Percentiles rank a stretch among this genome's conserved stretches.
Evolutionary conservation across 2,797 vertebrate species (phyloP).

Genomic region (Threskiornis aethiopicus): DNA sequence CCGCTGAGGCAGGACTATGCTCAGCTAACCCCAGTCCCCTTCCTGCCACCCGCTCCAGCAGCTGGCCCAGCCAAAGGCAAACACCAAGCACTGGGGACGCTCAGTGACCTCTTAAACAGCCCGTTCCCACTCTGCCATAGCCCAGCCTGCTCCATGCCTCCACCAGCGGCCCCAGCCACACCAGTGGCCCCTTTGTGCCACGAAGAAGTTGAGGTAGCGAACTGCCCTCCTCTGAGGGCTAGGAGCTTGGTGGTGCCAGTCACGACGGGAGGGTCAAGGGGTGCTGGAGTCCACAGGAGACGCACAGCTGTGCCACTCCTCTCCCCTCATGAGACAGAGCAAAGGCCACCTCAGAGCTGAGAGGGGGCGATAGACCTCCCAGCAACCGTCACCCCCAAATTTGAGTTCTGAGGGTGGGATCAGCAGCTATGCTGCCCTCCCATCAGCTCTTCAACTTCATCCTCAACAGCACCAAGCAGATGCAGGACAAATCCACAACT

Average conservation of each 20-base stretch:
- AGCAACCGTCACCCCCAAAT: not conserved
- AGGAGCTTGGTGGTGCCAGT: not conserved
- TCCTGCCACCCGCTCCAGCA: not conserved
- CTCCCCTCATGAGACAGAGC: not conserved
- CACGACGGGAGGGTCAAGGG: fast-evolving
- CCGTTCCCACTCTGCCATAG: not conserved
- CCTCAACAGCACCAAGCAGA: not conserved
- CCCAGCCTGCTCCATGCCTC: fast-evolving
- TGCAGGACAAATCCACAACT: not conserved
- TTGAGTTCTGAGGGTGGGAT: not conserved
- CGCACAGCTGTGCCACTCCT: not conserved
- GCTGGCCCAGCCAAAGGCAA: not conserved
- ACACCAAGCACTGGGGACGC: not conserved
- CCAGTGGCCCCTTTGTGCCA: not conserved
- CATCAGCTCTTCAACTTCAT: not conserved
- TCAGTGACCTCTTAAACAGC: not conserved
- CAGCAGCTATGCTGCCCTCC: not conserved
- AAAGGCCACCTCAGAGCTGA: not conserved
- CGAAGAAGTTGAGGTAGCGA: not conserved
- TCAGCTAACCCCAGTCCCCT: not conserved
- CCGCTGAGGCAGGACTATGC: not conserved
- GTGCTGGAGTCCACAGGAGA: not conserved
- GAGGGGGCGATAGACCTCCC: not conserved
- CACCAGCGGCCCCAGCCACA: not conserved
- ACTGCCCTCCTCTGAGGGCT: not conserved